Evolutionary conservation across 2,797 vertebrate species (phyloP), one percentile per base, ranked within the genome.

Genomic region (Molossus molossus): DNA sequence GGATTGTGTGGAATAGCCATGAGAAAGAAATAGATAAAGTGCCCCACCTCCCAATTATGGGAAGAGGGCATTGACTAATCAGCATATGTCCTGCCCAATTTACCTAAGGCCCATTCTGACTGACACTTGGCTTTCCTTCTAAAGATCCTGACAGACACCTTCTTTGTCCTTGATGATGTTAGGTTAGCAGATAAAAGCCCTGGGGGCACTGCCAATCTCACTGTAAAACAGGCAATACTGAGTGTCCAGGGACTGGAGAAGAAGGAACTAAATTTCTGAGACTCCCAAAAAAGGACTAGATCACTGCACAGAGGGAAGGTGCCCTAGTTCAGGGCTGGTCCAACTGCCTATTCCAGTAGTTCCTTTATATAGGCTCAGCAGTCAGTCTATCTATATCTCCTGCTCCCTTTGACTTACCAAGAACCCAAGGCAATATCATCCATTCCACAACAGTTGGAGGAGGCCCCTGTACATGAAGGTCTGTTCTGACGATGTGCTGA

Each of bases 401-500:
- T 91, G n/a, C 83, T 85, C 73, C 8, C n/a, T 62, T 77, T 70
- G 33, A 96, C 98, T 98, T 98, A 99, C 99, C 99, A 90, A 99
- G 98, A 97, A 99, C 99, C 99, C 99, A 99, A 4, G 99, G 99
- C 89, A 99, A 98, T 95, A 99, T 99, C 99, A 99, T 99, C 99
- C 99, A 99, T 98, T 99, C 99, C 81, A 99, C 99, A 0, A 99
- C 97, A 93, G 99, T 99, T 97, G 99, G 99, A 0, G 99, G 99
- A 0, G 99, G 99, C 3, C 99, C 99, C 97, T 99, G 99, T 98
- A 99, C 99, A 97, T 99, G 99, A 25, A 99, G 99, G 98, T 99
- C 99, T 9, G 99, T 99, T 88, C 99, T 98, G 96, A 99, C 99
- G 17, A 99, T 99, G 98, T 99, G 99, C 98, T 99, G 99, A 3